phyloP scores from a whole-genome alignment of 2,888 invertebrate genomes.

The Aphodius granarius region DNA sequence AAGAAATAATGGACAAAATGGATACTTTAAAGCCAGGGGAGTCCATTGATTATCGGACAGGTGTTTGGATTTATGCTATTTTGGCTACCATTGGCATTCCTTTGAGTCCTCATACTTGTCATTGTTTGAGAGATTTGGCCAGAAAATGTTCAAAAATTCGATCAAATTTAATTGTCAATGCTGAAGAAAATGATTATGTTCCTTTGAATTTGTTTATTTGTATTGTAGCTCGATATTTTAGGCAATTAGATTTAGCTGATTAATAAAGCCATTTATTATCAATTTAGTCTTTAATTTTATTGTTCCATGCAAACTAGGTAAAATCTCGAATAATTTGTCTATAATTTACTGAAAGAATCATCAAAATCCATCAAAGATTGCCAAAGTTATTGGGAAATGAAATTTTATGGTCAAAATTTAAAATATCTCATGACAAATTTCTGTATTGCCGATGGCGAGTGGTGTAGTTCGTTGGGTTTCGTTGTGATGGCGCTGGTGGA shows the following conservation, averaged over 20 bases:
- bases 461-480: background rate
- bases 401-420: background rate
- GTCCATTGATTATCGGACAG: constrained; percentile 55
- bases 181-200: constrained; percentile 51
- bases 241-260: constrained; percentile 75
- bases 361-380: too few relatives aligned
- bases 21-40: constrained; percentile 36
- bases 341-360: too few relatives aligned
- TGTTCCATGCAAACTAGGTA: background rate
- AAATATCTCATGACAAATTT: background rate
- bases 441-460: background rate
- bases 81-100: constrained; percentile 63
- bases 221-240: constrained; percentile 72
- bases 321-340: background rate
- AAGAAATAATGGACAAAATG: constrained; percentile 39
- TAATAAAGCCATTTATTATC: constrained; percentile 8
- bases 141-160: constrained; percentile 56
- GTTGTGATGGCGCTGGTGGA: background rate
- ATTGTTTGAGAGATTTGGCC: constrained; percentile 60
- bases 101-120: constrained; percentile 62
- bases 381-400: too few relatives aligned
- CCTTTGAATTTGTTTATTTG: constrained; percentile 75
- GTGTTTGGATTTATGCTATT: constrained; percentile 66
- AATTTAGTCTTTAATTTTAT: background rate
- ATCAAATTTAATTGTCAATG: constrained; percentile 44